Percentiles rank a stretch among this genome's conserved stretches.
Evolutionary conservation across 1,140 invertebrate species (phyloP).

Genomic region (Potamilus streckersoni): DNA sequence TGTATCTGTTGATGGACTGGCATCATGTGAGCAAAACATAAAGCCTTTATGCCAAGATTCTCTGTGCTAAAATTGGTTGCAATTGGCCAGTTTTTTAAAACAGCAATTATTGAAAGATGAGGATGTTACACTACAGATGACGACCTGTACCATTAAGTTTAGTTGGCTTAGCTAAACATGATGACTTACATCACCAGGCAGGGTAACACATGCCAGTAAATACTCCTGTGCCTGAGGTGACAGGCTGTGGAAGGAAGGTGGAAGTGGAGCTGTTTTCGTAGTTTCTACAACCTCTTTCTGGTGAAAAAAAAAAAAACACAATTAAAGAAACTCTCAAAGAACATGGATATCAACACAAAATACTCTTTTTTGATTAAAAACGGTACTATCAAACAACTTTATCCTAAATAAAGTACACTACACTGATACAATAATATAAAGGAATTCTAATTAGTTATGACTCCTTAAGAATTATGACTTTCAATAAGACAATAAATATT

Average conservation of each 20-base stretch:
- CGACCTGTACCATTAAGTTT: too few species aligned
- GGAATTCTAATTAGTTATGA: neutral
- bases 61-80: too few species aligned
- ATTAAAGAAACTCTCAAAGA: neutral
- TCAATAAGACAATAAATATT: neutral
- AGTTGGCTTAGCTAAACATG: neutral
- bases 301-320: constrained; percentile 32
- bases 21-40: too few species aligned
- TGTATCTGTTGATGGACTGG: too few species aligned
- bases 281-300: constrained; percentile 67
- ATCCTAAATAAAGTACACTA: neutral
- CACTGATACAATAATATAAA: neutral
- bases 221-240: constrained; percentile 90
- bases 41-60: too few species aligned
- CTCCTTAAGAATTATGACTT: neutral
- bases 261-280: constrained; percentile 76
- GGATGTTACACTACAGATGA: neutral
- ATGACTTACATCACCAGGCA: constrained; percentile 83
- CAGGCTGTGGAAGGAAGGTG: constrained; percentile 76
- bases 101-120: neutral
- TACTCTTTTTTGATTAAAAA: too few species aligned
- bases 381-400: neutral
- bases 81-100: neutral
- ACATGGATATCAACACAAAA: neutral
- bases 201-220: constrained; percentile 81